phyloP scores from a whole-genome alignment of 2,113 vertebrate genomes.

The Phyllostomus hastatus region DNA sequence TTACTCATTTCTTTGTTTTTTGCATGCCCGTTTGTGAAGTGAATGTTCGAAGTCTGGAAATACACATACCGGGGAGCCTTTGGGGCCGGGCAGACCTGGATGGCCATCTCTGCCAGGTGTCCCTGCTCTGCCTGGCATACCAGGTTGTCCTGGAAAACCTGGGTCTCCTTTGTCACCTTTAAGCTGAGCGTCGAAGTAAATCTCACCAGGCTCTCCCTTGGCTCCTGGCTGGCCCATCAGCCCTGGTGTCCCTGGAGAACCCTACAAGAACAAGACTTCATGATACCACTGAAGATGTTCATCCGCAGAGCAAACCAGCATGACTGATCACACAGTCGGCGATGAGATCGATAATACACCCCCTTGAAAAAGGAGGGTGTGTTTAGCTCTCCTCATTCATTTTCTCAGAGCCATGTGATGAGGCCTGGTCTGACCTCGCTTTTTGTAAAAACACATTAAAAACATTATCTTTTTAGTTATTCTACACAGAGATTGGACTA shows the following conservation, averaged over 20 bases:
- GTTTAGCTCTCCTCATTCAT: fast-evolving
- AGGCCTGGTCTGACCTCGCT: no score
- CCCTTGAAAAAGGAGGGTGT: fast-evolving
- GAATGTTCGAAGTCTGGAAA: background rate
- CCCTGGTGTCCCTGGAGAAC: conserved; percentile 84
- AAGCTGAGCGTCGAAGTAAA: conserved; percentile 83
- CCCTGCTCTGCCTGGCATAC: conserved; percentile 87
- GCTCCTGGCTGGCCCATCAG: conserved; percentile 89
- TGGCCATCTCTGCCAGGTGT: conserved; percentile 88
- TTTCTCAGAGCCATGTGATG: background rate
- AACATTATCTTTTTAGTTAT: background rate
- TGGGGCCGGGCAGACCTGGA: conserved; percentile 87
- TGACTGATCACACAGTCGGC: background rate
- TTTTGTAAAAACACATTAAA: fast-evolving
- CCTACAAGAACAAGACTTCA: conserved; percentile 80
- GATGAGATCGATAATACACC: fast-evolving
- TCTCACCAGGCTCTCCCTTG: conserved; percentile 93
- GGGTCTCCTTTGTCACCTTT: conserved; percentile 93
- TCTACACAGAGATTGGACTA: background rate
- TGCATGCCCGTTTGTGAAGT: fast-evolving
- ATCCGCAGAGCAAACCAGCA: fast-evolving
- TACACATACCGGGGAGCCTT: conserved; percentile 90
- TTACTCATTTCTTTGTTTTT: background rate
- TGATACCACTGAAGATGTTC: background rate
- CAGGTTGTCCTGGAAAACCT: conserved; percentile 85